These are phyloP conservation scores for Phodopus roborovskii DNA, from an alignment of 2,113 vertebrate genomes.

Conservation along the genomic window DNA sequence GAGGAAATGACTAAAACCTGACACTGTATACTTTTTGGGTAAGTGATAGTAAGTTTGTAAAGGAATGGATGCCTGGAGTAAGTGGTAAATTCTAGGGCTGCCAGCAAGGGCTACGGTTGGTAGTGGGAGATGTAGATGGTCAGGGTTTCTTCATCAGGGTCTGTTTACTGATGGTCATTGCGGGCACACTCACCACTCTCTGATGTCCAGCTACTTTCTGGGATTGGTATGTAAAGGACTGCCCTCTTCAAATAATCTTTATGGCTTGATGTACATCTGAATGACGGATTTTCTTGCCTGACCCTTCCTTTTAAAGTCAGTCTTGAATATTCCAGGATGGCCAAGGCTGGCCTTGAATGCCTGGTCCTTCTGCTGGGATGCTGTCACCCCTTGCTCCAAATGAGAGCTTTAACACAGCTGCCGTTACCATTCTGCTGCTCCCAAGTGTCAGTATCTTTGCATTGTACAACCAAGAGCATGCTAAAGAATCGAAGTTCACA, in stretches of 20 bases:
- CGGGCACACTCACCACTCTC: not conserved
- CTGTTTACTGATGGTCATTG: not conserved
- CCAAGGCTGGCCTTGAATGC: not conserved
- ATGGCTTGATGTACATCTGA: not conserved
- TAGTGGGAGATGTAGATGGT: not conserved
- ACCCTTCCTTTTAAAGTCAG: not conserved
- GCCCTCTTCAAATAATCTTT: not conserved
- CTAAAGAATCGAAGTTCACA: not conserved
- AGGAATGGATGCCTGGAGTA: not conserved
- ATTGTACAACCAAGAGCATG: not conserved
- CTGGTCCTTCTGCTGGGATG: not conserved
- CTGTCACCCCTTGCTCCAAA: not conserved
- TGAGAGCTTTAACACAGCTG: not conserved
- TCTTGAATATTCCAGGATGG: not conserved
- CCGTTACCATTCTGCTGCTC: not conserved
- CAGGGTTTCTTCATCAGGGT: not conserved
- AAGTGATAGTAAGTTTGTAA: not conserved
- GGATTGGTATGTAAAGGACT: not conserved
- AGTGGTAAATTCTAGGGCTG: not conserved
- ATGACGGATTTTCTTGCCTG: not conserved
- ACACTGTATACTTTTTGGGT: not conserved
- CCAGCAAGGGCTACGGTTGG: not conserved
- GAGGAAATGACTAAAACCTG: not conserved
- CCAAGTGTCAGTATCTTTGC: not conserved
- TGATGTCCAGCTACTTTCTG: not conserved